Conservation (phyloP, 2,113 vertebrate genomes). For the Polypterus bichir region DNA sequence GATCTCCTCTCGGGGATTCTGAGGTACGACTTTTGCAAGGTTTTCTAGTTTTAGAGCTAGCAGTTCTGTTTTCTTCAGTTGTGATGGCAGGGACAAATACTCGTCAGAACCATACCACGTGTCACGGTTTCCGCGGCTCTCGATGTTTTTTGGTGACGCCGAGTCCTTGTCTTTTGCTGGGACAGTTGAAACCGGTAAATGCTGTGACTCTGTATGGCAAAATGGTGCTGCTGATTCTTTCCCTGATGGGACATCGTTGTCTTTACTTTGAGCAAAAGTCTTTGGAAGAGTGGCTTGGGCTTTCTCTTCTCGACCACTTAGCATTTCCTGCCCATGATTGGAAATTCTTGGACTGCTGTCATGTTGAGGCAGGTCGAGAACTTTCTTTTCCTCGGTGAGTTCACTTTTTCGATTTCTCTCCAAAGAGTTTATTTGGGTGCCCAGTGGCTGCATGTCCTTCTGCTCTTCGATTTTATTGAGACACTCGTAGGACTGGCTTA, state of each 20-base stretch:
- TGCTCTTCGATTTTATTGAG: conserved; percentile 47
- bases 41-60: conserved; percentile 79
- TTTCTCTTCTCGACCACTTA: too few relatives aligned
- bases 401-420: conserved; percentile 33
- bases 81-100: conserved; percentile 84
- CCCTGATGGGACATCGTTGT: conserved; percentile 30
- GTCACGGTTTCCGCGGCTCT: conserved; percentile 26
- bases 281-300: neutral
- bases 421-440: conserved; percentile 39
- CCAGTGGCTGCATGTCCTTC: conserved; percentile 39
- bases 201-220: neutral
- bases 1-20: conserved; percentile 52
- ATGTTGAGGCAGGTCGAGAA: conserved; percentile 22
- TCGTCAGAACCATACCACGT: conserved; percentile 92
- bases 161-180: conserved; percentile 24
- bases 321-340: too few relatives aligned
- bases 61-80: conserved; percentile 82
- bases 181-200: conserved; percentile 12
- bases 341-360: too few relatives aligned
- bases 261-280: conserved; percentile 15
- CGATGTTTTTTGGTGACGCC: conserved; percentile 7
- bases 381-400: conserved; percentile 23
- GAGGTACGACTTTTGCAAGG: conserved; percentile 71
- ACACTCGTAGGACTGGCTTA: conserved; percentile 70
- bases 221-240: conserved; percentile 13